These are phyloP conservation scores for Mirza zaza DNA, from an alignment of 2,113 vertebrate species.

Conservation along the genomic window DNA sequence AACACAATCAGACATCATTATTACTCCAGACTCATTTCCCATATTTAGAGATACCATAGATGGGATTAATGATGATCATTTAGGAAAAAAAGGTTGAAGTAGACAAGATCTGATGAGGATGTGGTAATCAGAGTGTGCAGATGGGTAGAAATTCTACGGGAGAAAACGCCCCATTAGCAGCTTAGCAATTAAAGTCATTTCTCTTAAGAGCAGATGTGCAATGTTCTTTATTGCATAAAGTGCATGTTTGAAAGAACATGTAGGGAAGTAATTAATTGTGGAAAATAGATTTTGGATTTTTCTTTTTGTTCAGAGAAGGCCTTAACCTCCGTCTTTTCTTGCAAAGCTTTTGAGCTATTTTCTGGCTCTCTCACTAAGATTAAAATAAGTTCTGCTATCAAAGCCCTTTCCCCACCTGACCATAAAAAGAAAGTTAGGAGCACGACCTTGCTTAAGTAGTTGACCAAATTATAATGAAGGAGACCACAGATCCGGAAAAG, in stretches of 20 bases:
- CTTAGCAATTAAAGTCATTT: conserved; percentile 85
- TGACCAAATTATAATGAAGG: conserved; percentile 39
- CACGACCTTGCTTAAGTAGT: neutral
- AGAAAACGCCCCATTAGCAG: conserved; percentile 80
- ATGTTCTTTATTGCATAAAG: conserved; percentile 75
- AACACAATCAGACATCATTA: conserved; percentile 82
- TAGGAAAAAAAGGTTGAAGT: conserved; percentile 79
- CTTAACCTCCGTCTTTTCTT: neutral
- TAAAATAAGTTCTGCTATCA: conserved; percentile 25
- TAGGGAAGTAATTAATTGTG: conserved; percentile 53
- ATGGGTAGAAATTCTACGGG: conserved; percentile 81
- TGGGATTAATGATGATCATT: conserved; percentile 83
- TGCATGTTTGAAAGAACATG: conserved; percentile 76
- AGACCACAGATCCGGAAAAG: neutral
- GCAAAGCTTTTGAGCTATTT: neutral
- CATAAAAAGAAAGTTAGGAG: neutral
- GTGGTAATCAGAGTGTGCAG: conserved; percentile 80
- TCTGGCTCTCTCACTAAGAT: conserved; percentile 27
- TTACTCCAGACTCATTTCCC: conserved; percentile 82
- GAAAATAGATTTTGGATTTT: conserved; percentile 46
- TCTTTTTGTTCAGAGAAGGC: neutral
- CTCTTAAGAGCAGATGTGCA: conserved; percentile 83
- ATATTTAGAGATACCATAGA: conserved; percentile 81
- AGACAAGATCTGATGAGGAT: conserved; percentile 81
- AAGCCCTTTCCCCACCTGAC: neutral